Conservation (phyloP, 2,888 invertebrate species). For the Panzeria rudis region DNA sequence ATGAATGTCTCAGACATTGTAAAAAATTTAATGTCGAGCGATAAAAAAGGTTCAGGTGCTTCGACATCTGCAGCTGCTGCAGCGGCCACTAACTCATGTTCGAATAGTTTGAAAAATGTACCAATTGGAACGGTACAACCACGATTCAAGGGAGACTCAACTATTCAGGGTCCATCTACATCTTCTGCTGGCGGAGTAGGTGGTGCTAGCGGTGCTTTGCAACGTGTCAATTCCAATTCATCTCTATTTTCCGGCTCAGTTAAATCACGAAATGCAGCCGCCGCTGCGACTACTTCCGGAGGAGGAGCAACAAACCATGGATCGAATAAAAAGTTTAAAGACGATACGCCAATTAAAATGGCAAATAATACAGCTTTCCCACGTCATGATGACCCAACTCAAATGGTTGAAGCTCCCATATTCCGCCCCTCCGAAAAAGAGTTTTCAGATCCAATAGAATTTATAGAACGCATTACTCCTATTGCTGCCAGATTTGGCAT, state of each 20-base stretch:
- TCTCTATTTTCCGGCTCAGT: conserved; percentile 82
- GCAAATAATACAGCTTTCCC: conserved; percentile 84
- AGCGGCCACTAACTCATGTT: conserved; percentile 73
- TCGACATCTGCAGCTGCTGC: conserved; percentile 73
- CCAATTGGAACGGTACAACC: conserved; percentile 86
- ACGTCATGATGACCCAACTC: conserved; percentile 84
- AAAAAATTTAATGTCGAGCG: conserved; percentile 79
- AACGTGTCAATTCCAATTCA: conserved; percentile 83
- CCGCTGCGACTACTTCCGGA: conserved; percentile 50
- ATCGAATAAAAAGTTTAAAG: conserved; percentile 83
- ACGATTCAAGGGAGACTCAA: conserved; percentile 80
- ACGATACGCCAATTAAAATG: conserved; percentile 83
- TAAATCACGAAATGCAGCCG: conserved; percentile 79
- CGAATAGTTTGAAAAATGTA: conserved; percentile 78
- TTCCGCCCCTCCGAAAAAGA: conserved; percentile 93
- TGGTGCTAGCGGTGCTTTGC: conserved; percentile 72
- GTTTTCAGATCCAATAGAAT: conserved; percentile 93
- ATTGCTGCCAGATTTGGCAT: conserved; percentile 92
- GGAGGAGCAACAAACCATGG: conserved; percentile 75
- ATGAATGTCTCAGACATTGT: conserved; percentile 83
- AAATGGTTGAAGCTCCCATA: conserved; percentile 89
- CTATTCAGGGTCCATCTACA: conserved; percentile 69
- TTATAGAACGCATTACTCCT: conserved; percentile 91
- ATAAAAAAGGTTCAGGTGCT: conserved; percentile 54
- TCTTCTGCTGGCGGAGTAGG: conserved; percentile 71